A percentile compares a stretch with the other conserved stretches of the same genome.
Evolutionary conservation across 2,113 vertebrate species (phyloP).

Genomic region (Pelvicachromis taeniatus): DNA sequence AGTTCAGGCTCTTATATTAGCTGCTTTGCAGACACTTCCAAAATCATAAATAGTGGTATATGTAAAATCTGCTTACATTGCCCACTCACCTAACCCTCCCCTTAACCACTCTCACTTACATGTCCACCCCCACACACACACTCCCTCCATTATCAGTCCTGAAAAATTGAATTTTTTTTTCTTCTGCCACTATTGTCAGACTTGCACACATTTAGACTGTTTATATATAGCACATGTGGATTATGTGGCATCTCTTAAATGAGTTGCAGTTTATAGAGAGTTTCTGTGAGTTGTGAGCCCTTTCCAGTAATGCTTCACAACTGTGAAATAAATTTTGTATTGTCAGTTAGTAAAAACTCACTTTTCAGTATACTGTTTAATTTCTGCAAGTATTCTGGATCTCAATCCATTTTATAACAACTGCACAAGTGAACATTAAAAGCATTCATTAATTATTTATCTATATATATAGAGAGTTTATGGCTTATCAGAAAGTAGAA

Average conservation of each 20-base stretch:
- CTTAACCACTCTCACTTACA: conserved; percentile 18
- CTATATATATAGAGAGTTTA: neutral
- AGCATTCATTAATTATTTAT: neutral
- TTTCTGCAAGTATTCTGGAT: neutral
- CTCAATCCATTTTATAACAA: neutral
- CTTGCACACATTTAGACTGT: neutral
- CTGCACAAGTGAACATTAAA: neutral
- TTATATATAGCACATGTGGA: neutral
- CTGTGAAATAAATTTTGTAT: neutral
- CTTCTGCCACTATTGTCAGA: neutral
- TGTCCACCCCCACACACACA: conserved; percentile 2
- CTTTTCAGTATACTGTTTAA: neutral
- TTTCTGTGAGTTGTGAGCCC: neutral
- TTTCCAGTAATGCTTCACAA: neutral
- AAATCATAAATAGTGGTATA: conserved; percentile 14
- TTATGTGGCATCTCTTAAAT: neutral
- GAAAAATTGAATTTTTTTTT: neutral
- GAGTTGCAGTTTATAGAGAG: neutral
- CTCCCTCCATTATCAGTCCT: neutral
- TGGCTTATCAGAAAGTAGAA: neutral
- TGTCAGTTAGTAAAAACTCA: neutral
- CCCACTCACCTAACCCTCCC: conserved; percentile 20
- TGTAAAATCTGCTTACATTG: conserved; percentile 29
- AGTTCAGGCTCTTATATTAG: conserved; percentile 14
- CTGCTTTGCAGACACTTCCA: conserved; percentile 25